Percentiles rank a stretch among this genome's conserved stretches.
Evolutionary conservation across 2,113 vertebrate species (phyloP).

Genomic region (Epinephelus cyanopodus): DNA sequence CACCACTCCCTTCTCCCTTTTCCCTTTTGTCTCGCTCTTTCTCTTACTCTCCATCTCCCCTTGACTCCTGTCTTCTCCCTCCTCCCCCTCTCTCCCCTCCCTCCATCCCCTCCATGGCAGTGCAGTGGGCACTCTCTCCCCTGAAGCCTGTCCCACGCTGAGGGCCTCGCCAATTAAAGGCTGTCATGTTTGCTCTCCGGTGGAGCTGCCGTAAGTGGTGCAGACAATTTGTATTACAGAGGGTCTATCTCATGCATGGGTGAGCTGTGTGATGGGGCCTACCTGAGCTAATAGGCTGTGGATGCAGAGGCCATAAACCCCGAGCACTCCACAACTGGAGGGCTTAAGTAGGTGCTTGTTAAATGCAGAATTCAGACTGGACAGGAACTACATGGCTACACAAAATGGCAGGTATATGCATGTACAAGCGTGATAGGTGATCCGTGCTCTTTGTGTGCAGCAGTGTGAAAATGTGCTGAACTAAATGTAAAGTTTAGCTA

Average conservation of each 20-base stretch:
- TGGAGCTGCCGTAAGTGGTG: slow-evolving; percentile 72
- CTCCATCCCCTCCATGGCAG: background rate
- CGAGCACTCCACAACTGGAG: slow-evolving; percentile 39
- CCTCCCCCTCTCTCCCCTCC: background rate
- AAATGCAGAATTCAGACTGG: slow-evolving; percentile 34
- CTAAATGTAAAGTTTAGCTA: background rate
- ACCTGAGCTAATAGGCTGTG: slow-evolving; percentile 73
- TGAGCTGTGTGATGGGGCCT: slow-evolving; percentile 76
- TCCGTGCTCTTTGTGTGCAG: background rate
- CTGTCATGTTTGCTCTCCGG: slow-evolving; percentile 80
- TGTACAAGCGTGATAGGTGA: background rate
- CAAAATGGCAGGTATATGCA: background rate
- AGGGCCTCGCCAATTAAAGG: slow-evolving; percentile 75
- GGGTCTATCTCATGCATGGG: slow-evolving; percentile 81
- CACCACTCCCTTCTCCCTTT: background rate
- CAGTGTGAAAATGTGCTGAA: background rate
- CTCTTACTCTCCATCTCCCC: slow-evolving; percentile 4
- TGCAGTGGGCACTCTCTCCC: slow-evolving; percentile 3
- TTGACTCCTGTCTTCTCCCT: background rate
- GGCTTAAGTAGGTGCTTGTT: slow-evolving; percentile 48
- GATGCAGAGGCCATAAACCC: slow-evolving; percentile 62
- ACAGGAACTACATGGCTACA: slow-evolving; percentile 36
- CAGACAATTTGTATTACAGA: slow-evolving; percentile 86
- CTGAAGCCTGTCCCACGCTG: slow-evolving; percentile 43
- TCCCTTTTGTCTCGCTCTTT: slow-evolving; percentile 17